Base-by-base conservation (phyloP, 2,797 vertebrate species). In the Micrastur ruficollis region DNA sequence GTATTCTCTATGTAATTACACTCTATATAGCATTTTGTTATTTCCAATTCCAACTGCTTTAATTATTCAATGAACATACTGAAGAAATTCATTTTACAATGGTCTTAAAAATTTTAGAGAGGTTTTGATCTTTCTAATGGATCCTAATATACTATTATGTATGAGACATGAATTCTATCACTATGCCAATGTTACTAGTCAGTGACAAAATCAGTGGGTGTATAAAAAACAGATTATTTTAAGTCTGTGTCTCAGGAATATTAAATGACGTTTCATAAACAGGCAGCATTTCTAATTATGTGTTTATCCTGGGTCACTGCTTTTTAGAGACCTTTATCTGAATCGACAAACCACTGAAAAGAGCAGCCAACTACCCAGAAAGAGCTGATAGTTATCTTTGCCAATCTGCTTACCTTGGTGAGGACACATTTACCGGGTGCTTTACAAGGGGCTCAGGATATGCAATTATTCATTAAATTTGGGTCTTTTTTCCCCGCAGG, bases 261-360 rank as follows among this genome's bases (percentile, higher is more conserved):
- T 81, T 93, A 89, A 75, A 70, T 88, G 31, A 53, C 76, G 46
- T 63, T 66, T 87, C 67, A 79, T 83, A 86, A 95, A 78, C 62
- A 87, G 65, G 63, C 36, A 83, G 47, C 46, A 50, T 70, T 87
- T 83, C 67, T 79, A 83, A 83, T 89, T 73, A 84, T 3, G n/a
- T 63, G 52, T 66, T 95, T 94, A 65, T 85, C 49, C 76, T 53
- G 59, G 38, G 58, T 75, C 87, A 93, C 65, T 80, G 82, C 61
- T 86, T 84, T 89, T 55, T 25, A 29, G 75, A 50, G 40, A 88
- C 44, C 46, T 84, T 70, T 73, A 62, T 58, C 82, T 76, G 79
- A 52, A 52, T 9, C 1, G 26, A 61, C 72, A 87, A 73, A 67
- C 11, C 26, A 46, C 58, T 40, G 55, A 65, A 66, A 75, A 83